Conservation (phyloP, 2,113 vertebrate species). For the Atractosteus spatula region DNA sequence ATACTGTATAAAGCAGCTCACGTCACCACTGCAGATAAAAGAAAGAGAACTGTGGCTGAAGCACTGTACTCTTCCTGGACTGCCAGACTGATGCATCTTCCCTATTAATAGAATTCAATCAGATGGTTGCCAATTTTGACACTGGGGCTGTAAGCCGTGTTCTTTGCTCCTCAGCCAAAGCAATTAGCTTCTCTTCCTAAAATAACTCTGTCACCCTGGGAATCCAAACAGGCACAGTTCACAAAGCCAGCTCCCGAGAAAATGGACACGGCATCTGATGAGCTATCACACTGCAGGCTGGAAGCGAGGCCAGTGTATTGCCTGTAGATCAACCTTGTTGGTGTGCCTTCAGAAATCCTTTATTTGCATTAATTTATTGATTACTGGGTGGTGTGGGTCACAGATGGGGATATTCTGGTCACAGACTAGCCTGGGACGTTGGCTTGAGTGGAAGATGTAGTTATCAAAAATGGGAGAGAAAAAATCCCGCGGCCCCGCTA, state of each 20-base stretch:
- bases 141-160: background rate
- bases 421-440: constrained; percentile 40
- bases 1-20: background rate
- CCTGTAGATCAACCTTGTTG: background rate
- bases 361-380: constrained; percentile 9
- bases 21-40: background rate
- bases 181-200: constrained; percentile 15
- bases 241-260: background rate
- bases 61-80: background rate
- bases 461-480: constrained; percentile 45
- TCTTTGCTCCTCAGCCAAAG: background rate
- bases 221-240: background rate
- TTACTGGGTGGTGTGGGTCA: constrained; percentile 33
- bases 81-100: background rate
- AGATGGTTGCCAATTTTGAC: background rate
- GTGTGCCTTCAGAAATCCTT: background rate
- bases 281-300: background rate
- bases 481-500: constrained; percentile 34
- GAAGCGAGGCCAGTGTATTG: background rate
- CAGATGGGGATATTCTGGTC: constrained; percentile 12
- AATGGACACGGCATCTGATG: background rate
- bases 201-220: constrained; percentile 2
- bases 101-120: constrained; percentile 20
- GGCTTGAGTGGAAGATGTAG: constrained; percentile 28
- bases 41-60: background rate